Evolutionary conservation across 2,797 vertebrate genomes (phyloP).

Genomic region (Macroramphosus scolopax): DNA sequence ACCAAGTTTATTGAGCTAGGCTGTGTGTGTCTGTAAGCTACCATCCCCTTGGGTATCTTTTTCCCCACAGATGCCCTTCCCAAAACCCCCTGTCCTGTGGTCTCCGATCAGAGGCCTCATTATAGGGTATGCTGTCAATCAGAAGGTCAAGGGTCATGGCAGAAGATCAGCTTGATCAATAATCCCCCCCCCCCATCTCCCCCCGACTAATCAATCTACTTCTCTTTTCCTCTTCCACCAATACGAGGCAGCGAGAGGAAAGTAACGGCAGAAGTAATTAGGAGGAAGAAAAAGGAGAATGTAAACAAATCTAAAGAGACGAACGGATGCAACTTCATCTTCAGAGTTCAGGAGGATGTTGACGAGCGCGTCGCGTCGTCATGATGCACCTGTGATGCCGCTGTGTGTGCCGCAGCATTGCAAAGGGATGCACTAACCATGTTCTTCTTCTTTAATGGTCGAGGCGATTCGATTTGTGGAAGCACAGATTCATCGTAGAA

Average conservation of each 20-base stretch:
- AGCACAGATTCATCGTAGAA: too few species aligned
- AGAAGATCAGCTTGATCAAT: conserved; percentile 74
- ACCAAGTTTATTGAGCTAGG: conserved; percentile 67
- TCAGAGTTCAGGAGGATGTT: conserved; percentile 50
- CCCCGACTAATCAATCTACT: conserved; percentile 71
- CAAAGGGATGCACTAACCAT: too few species aligned
- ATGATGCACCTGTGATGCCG: conserved; percentile 66
- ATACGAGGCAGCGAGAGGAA: conserved; percentile 54
- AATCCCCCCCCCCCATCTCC: too few species aligned
- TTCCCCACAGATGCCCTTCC: conserved; percentile 58
- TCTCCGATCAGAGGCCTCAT: conserved; percentile 67
- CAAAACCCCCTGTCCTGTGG: conserved; percentile 45
- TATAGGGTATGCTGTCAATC: conserved; percentile 68
- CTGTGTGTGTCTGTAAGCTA: conserved; percentile 33
- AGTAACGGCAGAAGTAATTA: conserved; percentile 63
- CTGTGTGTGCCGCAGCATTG: too few species aligned
- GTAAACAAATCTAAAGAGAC: conserved; percentile 52
- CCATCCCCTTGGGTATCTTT: conserved; percentile 62
- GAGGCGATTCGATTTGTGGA: too few species aligned
- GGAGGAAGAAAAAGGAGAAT: conserved; percentile 45
- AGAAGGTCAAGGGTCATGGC: conserved; percentile 63
- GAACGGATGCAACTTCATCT: conserved; percentile 32
- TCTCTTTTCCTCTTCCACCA: conserved; percentile 60
- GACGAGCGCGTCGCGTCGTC: conserved; percentile 62
- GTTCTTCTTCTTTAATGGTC: too few species aligned